phyloP scores from a whole-genome alignment of 2,797 vertebrate genomes.

The Zalophus californianus region DNA sequence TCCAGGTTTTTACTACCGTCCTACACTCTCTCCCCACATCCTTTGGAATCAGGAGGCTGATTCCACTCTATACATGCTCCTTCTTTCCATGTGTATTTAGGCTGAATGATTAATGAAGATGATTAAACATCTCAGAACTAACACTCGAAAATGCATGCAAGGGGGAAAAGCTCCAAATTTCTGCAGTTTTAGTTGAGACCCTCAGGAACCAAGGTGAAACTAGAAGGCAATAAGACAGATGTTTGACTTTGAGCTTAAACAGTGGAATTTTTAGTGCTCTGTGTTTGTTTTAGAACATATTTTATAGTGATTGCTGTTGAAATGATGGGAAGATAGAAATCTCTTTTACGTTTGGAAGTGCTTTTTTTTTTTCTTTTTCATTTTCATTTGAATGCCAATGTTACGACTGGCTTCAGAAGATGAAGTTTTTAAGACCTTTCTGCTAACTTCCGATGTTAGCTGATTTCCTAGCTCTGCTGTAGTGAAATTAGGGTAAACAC shows the following conservation, averaged over 20 bases:
- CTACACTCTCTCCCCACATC: neutral
- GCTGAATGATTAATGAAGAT: constrained; percentile 48
- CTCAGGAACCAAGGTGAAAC: constrained; percentile 69
- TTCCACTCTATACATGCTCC: constrained; percentile 19
- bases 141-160: neutral
- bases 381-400: constrained; percentile 64
- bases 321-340: constrained; percentile 77
- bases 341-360: constrained; percentile 70
- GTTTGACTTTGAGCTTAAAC: constrained; percentile 82
- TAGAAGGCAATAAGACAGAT: constrained; percentile 67
- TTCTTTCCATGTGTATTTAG: constrained; percentile 59
- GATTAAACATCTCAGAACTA: constrained; percentile 52
- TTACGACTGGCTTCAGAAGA: constrained; percentile 64
- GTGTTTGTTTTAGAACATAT: constrained; percentile 80
- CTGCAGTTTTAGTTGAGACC: constrained; percentile 27
- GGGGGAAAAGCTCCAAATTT: neutral
- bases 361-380: constrained; percentile 20
- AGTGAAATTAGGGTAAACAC: constrained; percentile 77
- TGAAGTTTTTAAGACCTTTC: constrained; percentile 71
- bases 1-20: neutral
- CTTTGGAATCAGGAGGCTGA: neutral
- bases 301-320: constrained; percentile 76
- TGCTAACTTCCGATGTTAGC: constrained; percentile 70
- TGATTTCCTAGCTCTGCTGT: constrained; percentile 57
- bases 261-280: constrained; percentile 80